Base-by-base conservation (phyloP, 2,888 invertebrate genomes). In the Opisthograptis luteolata region DNA sequence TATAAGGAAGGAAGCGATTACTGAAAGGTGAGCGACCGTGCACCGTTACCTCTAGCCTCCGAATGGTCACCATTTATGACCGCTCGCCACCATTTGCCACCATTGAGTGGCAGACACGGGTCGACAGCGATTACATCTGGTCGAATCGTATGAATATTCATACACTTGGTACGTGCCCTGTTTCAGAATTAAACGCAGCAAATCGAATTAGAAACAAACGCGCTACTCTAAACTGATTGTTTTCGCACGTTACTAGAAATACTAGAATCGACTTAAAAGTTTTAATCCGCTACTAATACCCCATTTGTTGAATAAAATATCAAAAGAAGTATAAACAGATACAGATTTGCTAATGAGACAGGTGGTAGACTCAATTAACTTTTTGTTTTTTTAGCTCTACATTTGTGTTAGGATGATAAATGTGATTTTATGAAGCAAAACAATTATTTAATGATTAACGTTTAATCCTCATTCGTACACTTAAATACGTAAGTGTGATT, bases 1-100 rank as follows among this genome's bases (percentile, higher is more conserved):
- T 78, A 80, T 84, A 83, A 87, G 87, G 90, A 84, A 84, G 87
- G 84, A 83, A 84, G 78, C 80, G 79, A 87, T 88, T 87, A 86
- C 77, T 78, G 79, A 74, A 80, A 82, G 90, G 89, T 89, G 77
- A 82, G 66, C 76, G 87, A 88, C 88, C 89, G 61, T 60, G 81
- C 47, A 85, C 87, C 89, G 89, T 89, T 88, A 89, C 70, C 70
- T 69, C 54, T 66, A 56, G 65, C 63, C 64, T 60, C 63, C 60
- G 65, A 71, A 73, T 77, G 73, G 70, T 67, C 59, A 73, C 74
- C 77, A 74, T 76, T 80, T 79, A 70, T 74, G 79, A 68, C 56
- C 60, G 55, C 53, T 55, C 56, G 62, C 60, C 52, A 61, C 70
- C 70, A 65, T 69, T 66, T 58, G 60, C 60, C 62, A 54, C 60